These are phyloP conservation scores for Epistrophe grossulariae DNA, from an alignment of 2,888 invertebrate species.

Conservation along the genomic window DNA sequence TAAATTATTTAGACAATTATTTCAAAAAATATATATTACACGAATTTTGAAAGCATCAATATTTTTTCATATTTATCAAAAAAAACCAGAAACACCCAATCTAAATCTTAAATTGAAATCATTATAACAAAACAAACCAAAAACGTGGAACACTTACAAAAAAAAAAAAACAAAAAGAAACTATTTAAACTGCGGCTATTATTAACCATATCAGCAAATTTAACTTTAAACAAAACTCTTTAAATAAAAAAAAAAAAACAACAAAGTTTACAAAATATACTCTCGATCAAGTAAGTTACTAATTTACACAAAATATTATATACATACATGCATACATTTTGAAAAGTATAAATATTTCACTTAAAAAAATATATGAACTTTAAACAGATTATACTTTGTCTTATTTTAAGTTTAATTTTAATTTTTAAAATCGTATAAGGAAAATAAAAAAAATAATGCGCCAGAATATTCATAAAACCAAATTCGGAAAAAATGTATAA, in stretches of 20 bases:
- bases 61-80: conserved; percentile 39
- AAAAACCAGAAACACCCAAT: conserved; percentile 44
- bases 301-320: conserved; percentile 71
- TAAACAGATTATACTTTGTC: conserved; percentile 34
- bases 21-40: conserved; percentile 49
- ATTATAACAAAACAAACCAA: conserved; percentile 60
- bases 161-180: conserved; percentile 61
- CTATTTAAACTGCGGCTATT: conserved; percentile 78
- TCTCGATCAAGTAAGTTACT: conserved; percentile 75
- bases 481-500: conserved; percentile 23
- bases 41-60: conserved; percentile 50
- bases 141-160: conserved; percentile 67
- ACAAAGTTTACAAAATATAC: conserved; percentile 76
- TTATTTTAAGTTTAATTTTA: conserved; percentile 20
- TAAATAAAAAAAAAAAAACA: conserved; percentile 69
- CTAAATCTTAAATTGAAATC: conserved; percentile 58
- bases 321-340: conserved; percentile 73
- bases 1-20: conserved; percentile 53
- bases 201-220: conserved; percentile 79
- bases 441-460: conserved; percentile 13
- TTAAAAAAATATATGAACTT: conserved; percentile 54
- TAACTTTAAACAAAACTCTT: conserved; percentile 67
- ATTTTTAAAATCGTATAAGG: conserved; percentile 21
- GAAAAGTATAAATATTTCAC: conserved; percentile 65
- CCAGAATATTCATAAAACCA: conserved; percentile 34